phyloP scores from a whole-genome alignment of 2,113 vertebrate genomes.

The human region DNA sequence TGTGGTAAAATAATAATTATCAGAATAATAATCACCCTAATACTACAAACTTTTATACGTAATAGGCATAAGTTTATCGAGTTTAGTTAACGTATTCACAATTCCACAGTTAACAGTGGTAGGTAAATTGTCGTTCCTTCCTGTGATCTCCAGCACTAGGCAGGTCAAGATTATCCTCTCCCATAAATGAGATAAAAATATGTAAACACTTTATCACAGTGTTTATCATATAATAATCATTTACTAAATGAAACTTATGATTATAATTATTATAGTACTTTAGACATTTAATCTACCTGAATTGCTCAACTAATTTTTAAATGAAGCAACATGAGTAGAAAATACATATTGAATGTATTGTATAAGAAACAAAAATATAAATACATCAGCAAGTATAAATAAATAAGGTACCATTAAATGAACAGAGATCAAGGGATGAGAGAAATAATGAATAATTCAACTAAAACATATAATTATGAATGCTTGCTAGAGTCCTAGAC shows the following conservation, averaged over 20 bases:
- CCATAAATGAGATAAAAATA: background rate
- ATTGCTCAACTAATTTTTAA: background rate
- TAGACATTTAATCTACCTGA: background rate
- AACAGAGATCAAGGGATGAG: background rate
- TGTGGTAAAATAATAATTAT: background rate
- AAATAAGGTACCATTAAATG: background rate
- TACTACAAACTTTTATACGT: background rate
- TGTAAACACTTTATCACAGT: background rate
- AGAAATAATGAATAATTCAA: background rate
- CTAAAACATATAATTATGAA: background rate
- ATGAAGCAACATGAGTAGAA: background rate
- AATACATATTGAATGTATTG: background rate
- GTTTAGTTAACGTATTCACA: background rate
- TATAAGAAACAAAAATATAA: background rate
- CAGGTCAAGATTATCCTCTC: background rate
- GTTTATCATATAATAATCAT: background rate
- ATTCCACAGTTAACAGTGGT: background rate
- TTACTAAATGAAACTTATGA: background rate
- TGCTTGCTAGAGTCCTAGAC: background rate
- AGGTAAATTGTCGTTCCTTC: background rate
- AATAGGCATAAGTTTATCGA: background rate
- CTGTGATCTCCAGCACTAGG: background rate
- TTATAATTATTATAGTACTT: background rate
- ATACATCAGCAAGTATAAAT: background rate
- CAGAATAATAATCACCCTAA: background rate